Base-by-base conservation (phyloP, 2,113 vertebrate genomes). In the Syngnathus floridae region DNA sequence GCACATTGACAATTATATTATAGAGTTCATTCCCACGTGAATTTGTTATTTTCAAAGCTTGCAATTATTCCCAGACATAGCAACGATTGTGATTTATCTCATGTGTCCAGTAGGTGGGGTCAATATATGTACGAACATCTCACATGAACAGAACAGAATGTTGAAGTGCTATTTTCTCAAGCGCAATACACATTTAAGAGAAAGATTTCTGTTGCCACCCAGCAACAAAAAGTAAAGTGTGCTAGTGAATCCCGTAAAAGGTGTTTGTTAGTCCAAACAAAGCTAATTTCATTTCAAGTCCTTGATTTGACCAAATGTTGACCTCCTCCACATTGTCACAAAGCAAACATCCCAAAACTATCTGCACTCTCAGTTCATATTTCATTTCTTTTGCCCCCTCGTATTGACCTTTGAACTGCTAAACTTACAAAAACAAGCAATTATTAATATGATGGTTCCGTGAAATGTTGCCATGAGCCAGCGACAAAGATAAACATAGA, bases 81-180 rank as follows among this genome's bases (percentile, higher is more conserved):
- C 64, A 61, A 65, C 77, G 75, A 86, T 84, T 84, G 76, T 78
- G 71, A 72, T 79, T 69, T 70, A 41, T 55, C 59, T 12, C 31
- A 67, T 17, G 55, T 51, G n/a, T 49, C 58, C 41, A 59, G 31
- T 37, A 64, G 4, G 65, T 69, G 35, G 58, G 62, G 55, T 56
- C 71, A 78, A 46, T 74, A 41, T 12, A 56, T 80, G 17, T 58
- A 80, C 59, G 64, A 52, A 19, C 40, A 70, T 69, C 64, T 45
- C 16, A 70, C 63, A 64, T 22, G 43, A 45, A 71, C 59, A 70
- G 57, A 67, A 65, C 54, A 69, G 69, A 9, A 65, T 31, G 0
- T 31, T 4, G 62, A 75, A 73, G 70, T 71, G 62, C 49, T 49
- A 65, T 73, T 74, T 22, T 54, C 11, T 54, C 51, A 54, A 54